phyloP scores from a whole-genome alignment of 2,888 invertebrate species.

The Podotricha telesiphe region DNA sequence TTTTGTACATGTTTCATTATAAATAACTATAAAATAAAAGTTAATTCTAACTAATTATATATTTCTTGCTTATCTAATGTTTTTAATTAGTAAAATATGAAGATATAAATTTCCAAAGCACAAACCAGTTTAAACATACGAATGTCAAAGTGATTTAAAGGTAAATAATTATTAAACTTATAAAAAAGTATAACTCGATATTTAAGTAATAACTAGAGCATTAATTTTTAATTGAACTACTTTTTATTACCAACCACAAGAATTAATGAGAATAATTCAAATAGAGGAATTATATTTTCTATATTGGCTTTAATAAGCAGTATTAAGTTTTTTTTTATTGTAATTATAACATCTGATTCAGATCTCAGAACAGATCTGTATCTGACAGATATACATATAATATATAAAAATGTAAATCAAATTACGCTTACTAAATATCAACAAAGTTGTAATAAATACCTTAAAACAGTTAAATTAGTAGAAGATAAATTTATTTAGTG shows the following conservation, averaged over 20 bases:
- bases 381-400: too few relatives aligned
- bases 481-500: too few relatives aligned
- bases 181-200: constrained; percentile 4
- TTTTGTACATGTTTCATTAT: too few relatives aligned
- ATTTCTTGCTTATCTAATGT: not conserved
- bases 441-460: too few relatives aligned
- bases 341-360: too few relatives aligned
- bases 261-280: constrained; percentile 17
- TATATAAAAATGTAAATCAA: too few relatives aligned
- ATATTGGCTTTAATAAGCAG: not conserved
- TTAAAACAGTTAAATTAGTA: too few relatives aligned
- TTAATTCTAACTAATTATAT: not conserved
- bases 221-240: constrained; percentile 36
- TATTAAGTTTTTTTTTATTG: too few relatives aligned
- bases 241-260: constrained; percentile 21
- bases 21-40: not conserved
- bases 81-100: not conserved
- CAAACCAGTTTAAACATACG: not conserved
- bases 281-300: not conserved
- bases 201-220: constrained; percentile 35
- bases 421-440: too few relatives aligned
- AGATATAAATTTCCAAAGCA: not conserved
- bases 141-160: not conserved
- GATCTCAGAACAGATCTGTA: too few relatives aligned
- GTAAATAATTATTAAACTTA: constrained; percentile 13